phyloP scores from a whole-genome alignment of 2,888 invertebrate species.

The Heliconius ethilla region DNA sequence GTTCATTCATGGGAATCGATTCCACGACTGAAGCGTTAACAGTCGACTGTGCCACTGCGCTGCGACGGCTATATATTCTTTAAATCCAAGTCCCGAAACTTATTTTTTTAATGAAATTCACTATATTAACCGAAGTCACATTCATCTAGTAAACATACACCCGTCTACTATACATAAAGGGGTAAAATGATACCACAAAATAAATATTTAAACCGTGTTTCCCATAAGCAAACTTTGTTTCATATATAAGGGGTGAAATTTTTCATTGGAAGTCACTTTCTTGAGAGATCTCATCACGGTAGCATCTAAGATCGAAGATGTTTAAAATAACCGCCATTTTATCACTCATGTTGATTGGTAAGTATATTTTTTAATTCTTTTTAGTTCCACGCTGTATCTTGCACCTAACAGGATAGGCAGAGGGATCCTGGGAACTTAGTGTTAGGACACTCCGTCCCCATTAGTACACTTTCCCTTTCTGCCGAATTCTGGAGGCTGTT shows the following conservation, averaged over 20 bases:
- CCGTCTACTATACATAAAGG: constrained; percentile 7
- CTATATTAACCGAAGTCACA: too few species aligned
- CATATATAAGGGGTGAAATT: constrained; percentile 62
- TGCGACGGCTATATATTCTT: too few species aligned
- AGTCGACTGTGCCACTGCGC: too few species aligned
- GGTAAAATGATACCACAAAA: constrained; percentile 43
- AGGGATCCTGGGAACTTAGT: not conserved
- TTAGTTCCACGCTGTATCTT: not conserved
- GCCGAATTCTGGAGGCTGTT: too few species aligned
- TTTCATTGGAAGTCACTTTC: constrained; percentile 52
- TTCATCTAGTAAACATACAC: not conserved
- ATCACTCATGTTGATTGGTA: constrained; percentile 72
- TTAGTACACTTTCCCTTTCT: too few species aligned
- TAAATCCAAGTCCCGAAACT: too few species aligned
- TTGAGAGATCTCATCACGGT: constrained; percentile 37
- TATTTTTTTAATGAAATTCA: too few species aligned
- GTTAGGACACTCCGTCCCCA: not conserved
- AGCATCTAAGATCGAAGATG: constrained; percentile 52
- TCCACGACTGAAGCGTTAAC: too few species aligned
- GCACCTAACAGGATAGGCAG: not conserved
- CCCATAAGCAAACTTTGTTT: constrained; percentile 56
- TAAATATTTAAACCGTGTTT: constrained; percentile 49
- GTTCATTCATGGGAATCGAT: too few species aligned
- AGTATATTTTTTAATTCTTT: constrained; percentile 49
- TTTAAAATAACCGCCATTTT: constrained; percentile 67